Evolutionary conservation across 2,797 vertebrate species (phyloP), one percentile per base, ranked within the genome.

Genomic region (Syngnathus acus): DNA sequence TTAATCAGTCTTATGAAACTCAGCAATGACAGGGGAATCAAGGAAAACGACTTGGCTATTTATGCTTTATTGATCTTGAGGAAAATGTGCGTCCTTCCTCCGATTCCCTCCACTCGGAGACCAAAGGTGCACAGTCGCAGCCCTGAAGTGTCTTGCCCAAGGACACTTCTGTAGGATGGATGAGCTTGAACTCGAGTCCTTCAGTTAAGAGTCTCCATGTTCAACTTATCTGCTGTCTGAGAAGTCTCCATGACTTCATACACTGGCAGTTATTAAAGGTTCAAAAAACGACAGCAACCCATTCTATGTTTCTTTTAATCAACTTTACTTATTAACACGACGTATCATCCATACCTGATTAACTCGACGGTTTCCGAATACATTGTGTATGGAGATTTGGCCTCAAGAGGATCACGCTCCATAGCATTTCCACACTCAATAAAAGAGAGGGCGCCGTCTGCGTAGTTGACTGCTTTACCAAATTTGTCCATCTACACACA

Each of bases 341-440:
- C 14, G 10, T 37, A 1, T 14, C 13, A 43, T 21, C 17, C 86
- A 89, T 86, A 98, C 96, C 96, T 96, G 92, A 98, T 97, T 74
- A 98, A 94, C 89, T 98, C 96, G 79, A 98, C 96, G 0, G 96
- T 98, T 88, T 98, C 96, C 0, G 96, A 97, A 90, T 98, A 98
- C 96, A 98, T 98, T 74, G 96, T 98, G 73, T 97, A 98, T 0
- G 96, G 96, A 42, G 96, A 98, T 85, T 98, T 98, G 64, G 96
- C 95, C 86, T 98, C 96, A 69, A 97, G 90, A 17, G 96, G 95
- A 87, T 98, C 95, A 63, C 96, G 91, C 86, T 98, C 96, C 96
- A 98, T 98, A 1, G 96, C 96, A 0, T 97, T 98, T 72, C 96
- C 96, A 9, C 96, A 98, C 81, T 98, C 95, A 11, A 97, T 98